These are phyloP conservation scores for Mormyrus proboscirostris DNA, from an alignment of 2,797 vertebrate species.

Conservation along the genomic window DNA sequence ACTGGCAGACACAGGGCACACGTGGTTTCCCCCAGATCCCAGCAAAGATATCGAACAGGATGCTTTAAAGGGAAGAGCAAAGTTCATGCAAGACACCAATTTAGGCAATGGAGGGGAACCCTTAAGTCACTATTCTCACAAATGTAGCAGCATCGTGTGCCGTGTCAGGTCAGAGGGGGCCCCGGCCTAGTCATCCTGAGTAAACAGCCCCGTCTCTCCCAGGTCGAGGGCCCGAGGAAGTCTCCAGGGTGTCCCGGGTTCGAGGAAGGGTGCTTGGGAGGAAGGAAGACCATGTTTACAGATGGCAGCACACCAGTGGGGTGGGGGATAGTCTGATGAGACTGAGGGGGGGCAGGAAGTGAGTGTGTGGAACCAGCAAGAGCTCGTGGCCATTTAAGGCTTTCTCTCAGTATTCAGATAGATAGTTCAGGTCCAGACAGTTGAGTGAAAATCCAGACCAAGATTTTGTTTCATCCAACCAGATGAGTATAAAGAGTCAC, in stretches of 20 bases:
- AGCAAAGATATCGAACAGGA: slow-evolving; percentile 28
- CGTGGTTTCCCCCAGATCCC: not conserved
- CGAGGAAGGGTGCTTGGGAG: not conserved
- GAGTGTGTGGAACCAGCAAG: not conserved
- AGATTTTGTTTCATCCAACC: not conserved
- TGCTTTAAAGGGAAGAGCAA: not conserved
- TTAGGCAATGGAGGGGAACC: not conserved
- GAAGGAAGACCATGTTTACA: not conserved
- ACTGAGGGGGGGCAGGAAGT: not conserved
- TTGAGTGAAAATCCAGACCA: not conserved
- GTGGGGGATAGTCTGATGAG: not conserved
- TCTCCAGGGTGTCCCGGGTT: not conserved
- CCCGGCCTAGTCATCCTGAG: not conserved
- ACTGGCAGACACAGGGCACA: not conserved
- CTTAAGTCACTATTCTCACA: not conserved
- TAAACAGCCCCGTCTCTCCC: not conserved
- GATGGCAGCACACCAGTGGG: not conserved
- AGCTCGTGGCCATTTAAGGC: not conserved
- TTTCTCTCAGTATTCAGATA: not conserved
- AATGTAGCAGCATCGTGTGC: not conserved
- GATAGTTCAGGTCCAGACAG: not conserved
- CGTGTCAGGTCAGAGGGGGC: not conserved
- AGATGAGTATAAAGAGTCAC: not conserved
- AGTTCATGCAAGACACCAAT: slow-evolving; percentile 16
- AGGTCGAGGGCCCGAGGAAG: not conserved